Percentiles rank a stretch among this genome's conserved stretches.
phyloP scores from a whole-genome alignment of 1,140 invertebrate genomes.

The Orchestia grillus region DNA sequence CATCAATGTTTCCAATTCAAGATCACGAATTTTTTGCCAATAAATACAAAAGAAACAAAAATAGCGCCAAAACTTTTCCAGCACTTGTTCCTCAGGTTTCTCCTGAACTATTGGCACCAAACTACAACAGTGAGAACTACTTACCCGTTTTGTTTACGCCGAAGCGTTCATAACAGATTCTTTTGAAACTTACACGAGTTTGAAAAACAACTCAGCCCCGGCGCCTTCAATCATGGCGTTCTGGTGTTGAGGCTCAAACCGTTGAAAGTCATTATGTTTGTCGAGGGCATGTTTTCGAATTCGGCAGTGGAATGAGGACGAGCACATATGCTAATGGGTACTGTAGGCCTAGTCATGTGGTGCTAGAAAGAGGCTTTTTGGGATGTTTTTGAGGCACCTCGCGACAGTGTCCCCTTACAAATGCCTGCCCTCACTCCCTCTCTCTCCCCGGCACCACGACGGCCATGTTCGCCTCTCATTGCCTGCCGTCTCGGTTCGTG shows the following conservation, averaged over 20 bases:
- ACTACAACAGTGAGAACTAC: not conserved
- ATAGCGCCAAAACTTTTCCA: not conserved
- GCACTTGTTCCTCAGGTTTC: not conserved
- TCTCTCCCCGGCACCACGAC: not conserved
- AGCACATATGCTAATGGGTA: constrained; percentile 19
- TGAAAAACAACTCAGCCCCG: not conserved
- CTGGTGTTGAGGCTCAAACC: not conserved
- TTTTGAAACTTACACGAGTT: not conserved
- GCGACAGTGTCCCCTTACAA: not conserved
- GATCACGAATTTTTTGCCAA: not conserved
- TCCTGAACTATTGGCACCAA: not conserved
- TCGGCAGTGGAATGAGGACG: not conserved
- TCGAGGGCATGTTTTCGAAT: not conserved
- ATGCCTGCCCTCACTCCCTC: not conserved
- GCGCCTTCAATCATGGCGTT: not conserved
- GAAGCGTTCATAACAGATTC: not conserved
- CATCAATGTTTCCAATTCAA: not conserved
- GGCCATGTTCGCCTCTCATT: not conserved
- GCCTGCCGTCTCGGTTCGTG: not conserved
- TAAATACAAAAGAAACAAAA: no score
- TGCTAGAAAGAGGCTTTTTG: constrained; percentile 2
- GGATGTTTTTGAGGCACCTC: not conserved
- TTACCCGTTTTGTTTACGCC: not conserved
- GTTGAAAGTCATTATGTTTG: not conserved
- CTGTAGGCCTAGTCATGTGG: constrained; percentile 29